These are phyloP conservation scores for Oxyteleia sp. DNA, from an alignment of 2,888 invertebrate genomes.

Conservation along the genomic window DNA sequence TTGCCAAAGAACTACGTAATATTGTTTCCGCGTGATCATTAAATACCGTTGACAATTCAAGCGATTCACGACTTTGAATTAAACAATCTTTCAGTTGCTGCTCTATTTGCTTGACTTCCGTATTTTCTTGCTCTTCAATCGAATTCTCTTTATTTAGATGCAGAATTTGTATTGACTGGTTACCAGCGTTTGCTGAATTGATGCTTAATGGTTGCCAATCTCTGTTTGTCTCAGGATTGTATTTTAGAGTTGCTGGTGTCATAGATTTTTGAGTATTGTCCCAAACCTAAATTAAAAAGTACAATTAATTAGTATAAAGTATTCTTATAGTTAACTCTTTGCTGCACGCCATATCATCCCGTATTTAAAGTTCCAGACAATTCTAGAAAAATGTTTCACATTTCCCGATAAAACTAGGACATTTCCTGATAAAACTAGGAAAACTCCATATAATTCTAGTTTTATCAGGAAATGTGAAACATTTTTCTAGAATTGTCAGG, in stretches of 20 bases:
- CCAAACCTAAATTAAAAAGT: conserved; percentile 82
- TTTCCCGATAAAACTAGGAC: no score
- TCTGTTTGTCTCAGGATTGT: conserved; percentile 81
- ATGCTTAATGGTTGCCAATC: conserved; percentile 83
- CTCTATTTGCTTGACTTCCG: conserved; percentile 79
- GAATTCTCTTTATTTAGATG: conserved; percentile 77
- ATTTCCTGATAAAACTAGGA: no score
- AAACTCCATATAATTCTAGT: no score
- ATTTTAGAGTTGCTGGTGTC: conserved; percentile 81
- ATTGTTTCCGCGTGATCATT: conserved; percentile 84
- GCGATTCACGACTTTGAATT: conserved; percentile 80
- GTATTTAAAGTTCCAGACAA: no score
- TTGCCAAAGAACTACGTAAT: conserved; percentile 79
- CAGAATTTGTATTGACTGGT: conserved; percentile 79
- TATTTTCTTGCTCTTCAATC: conserved; percentile 75
- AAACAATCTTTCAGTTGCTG: conserved; percentile 81
- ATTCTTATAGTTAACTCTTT: no score
- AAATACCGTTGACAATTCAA: conserved; percentile 83
- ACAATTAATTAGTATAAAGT: no score
- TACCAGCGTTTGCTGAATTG: conserved; percentile 63
- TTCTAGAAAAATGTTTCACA: no score
- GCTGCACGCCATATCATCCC: no score
- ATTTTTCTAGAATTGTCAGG: no score
- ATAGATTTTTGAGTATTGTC: conserved; percentile 83
- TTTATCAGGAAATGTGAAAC: no score